phyloP scores from a whole-genome alignment of 1,140 invertebrate species.

The Neotoxoptera formosana region DNA sequence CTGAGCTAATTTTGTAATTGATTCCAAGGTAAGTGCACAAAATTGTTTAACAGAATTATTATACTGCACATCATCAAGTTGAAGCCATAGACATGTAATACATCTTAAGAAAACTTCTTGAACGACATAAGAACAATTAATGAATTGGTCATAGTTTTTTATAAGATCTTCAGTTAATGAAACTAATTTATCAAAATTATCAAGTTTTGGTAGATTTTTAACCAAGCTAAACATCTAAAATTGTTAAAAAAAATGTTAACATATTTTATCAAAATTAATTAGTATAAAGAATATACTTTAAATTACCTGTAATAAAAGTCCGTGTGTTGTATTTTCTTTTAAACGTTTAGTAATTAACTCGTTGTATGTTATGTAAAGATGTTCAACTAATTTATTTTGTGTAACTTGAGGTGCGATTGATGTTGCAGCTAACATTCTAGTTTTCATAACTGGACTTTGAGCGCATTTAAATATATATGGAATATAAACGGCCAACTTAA shows the following conservation, averaged over 20 bases:
- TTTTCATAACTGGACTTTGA: conserved; percentile 62
- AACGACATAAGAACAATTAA: not conserved
- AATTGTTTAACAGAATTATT: not conserved
- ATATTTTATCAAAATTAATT: not conserved
- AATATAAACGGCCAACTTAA: conserved; percentile 63
- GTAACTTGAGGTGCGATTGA: conserved; percentile 64
- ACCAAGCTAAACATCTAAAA: conserved; percentile 49
- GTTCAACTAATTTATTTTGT: conserved; percentile 63
- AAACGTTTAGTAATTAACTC: conserved; percentile 61
- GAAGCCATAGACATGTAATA: conserved; percentile 48
- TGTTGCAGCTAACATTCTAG: conserved; percentile 64
- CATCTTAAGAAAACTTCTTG: conserved; percentile 50
- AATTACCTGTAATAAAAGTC: conserved; percentile 65
- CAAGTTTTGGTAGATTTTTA: conserved; percentile 31
- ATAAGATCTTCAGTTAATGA: conserved; percentile 3
- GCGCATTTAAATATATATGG: conserved; percentile 63
- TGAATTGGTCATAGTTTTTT: not conserved
- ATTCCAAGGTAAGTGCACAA: not conserved
- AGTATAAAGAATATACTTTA: not conserved
- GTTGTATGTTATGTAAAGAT: conserved; percentile 62
- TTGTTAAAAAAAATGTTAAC: not conserved
- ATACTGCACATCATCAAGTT: conserved; percentile 26
- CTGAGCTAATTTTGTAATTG: not conserved
- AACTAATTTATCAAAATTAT: conserved; percentile 31
- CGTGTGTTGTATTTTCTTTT: conserved; percentile 65